phyloP scores from a whole-genome alignment of 2,888 invertebrate genomes.

The Melipona beecheii region DNA sequence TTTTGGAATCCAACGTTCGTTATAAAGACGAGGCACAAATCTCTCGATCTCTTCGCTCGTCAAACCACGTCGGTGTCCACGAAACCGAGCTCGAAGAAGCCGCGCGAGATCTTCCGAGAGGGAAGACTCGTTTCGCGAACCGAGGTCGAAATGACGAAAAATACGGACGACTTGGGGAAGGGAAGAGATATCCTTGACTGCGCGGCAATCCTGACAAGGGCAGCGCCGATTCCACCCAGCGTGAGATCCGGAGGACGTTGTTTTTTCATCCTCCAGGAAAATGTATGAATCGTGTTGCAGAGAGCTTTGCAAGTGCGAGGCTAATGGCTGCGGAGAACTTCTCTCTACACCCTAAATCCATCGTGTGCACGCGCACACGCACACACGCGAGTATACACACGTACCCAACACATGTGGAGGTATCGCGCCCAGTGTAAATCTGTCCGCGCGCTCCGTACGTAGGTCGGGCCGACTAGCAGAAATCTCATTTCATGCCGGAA shows the following conservation, averaged over 20 bases:
- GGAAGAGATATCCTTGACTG: constrained; percentile 8
- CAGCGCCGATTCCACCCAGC: constrained; percentile 32
- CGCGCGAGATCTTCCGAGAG: no score
- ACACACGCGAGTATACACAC: background rate
- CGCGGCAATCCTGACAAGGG: constrained; percentile 26
- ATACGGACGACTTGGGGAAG: constrained; percentile 41
- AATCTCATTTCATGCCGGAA: constrained; percentile 82
- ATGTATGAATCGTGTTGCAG: constrained; percentile 84
- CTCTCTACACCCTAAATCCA: constrained; percentile 78
- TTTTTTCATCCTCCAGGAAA: constrained; percentile 81
- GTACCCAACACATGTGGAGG: constrained; percentile 25
- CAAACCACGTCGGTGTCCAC: no score
- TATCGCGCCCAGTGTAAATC: constrained; percentile 50
- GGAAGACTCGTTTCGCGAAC: no score
- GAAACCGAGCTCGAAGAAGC: no score
- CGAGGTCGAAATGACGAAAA: no score
- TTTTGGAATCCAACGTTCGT: no score
- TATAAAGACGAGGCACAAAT: no score
- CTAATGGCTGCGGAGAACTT: constrained; percentile 82
- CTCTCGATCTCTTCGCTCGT: no score
- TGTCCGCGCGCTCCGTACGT: constrained; percentile 48
- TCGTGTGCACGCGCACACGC: constrained; percentile 60
- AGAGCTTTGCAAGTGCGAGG: constrained; percentile 80
- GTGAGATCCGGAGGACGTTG: constrained; percentile 66
- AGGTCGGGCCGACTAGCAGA: constrained; percentile 74